A percentile compares a stretch with the other conserved stretches of the same genome.
phyloP scores from a whole-genome alignment of 53 echinoderm and acorn worm genomes.

The Holothuria leucospilota region DNA sequence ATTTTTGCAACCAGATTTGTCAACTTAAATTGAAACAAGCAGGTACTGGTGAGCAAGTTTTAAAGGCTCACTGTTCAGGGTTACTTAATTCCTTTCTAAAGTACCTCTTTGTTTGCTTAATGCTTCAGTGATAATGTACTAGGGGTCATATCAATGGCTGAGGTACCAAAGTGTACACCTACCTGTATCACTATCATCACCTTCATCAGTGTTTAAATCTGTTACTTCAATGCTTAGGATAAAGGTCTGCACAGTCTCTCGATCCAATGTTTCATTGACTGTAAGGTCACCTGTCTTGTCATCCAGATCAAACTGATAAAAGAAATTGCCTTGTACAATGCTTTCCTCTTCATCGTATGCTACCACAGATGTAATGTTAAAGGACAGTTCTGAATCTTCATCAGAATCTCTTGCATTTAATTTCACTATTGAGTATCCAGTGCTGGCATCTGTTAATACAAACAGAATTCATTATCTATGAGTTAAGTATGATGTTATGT shows the following conservation, averaged over 20 bases:
- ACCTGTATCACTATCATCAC: slow-evolving; percentile 41
- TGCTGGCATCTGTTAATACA: background rate
- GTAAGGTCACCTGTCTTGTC: slow-evolving; percentile 47
- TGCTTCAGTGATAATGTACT: no score
- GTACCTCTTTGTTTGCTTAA: no score
- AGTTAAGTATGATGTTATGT: no score
- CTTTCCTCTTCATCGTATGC: no score
- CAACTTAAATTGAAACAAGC: no score
- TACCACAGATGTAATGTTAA: slow-evolving; percentile 8
- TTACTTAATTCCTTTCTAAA: no score
- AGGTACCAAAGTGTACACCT: background rate
- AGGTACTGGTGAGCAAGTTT: no score
- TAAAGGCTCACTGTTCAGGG: no score
- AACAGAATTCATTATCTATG: background rate
- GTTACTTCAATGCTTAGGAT: slow-evolving; percentile 46
- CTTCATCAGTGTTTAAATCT: slow-evolving; percentile 51
- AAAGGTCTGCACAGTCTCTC: slow-evolving; percentile 54
- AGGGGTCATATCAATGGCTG: no score
- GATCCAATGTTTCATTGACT: slow-evolving; percentile 46
- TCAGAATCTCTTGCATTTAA: slow-evolving; percentile 69
- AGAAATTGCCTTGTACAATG: background rate
- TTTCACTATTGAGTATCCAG: background rate
- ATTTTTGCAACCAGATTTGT: no score
- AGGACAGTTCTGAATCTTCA: slow-evolving; percentile 31
- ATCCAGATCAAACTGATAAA: slow-evolving; percentile 50